Evolutionary conservation across 2,113 vertebrate genomes (phyloP), one percentile per base, ranked within the genome.

Genomic region (Panthera leo): DNA sequence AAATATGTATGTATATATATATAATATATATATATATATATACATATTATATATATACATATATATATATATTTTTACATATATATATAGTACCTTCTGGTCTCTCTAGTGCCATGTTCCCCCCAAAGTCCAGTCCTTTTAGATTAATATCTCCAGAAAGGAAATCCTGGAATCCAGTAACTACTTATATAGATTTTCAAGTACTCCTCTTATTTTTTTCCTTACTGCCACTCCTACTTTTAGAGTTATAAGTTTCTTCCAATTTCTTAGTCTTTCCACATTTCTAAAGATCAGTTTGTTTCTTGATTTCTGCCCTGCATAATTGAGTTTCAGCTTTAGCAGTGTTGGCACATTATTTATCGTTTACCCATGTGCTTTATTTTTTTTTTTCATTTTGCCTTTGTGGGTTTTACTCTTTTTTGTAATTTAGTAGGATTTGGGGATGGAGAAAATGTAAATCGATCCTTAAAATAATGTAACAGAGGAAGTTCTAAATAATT

Each of bases 271-370:
- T 78, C 23, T 53, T 86, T 86, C 55, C 61, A 29, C 6, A 73
- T 85, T 92, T 94, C 65, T 91, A 55, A 91, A 79, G 27, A 79
- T 85, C 10, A 86, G n/a, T 36, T 85, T 91, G 1, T n/a, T 63
- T 70, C 27, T 63, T 79, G 51, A 25, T 85, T 94, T 68, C n/a
- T 29, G 45, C 14, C 14, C 73, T 45, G 36, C 14, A 48, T 39
- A 25, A 76, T 14, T 86, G 36, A 58, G 55, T 80, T 86, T 94
- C 36, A 45, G 14, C n/a, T 80, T 85, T 80, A 65, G 82, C 42
- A 55, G n/a, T 16, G 29, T 3, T 27, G 55, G 23, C 23, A 86
- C 12, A 34, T 94, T 79, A 85, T 34, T 51, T 86, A 31, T 39
- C 23, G 80, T 71, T 79, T 90, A 4, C 12, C 34, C 73, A 89